Evolutionary conservation across 1,140 invertebrate species (phyloP).

Genomic region (Adoxophyes honmai): DNA sequence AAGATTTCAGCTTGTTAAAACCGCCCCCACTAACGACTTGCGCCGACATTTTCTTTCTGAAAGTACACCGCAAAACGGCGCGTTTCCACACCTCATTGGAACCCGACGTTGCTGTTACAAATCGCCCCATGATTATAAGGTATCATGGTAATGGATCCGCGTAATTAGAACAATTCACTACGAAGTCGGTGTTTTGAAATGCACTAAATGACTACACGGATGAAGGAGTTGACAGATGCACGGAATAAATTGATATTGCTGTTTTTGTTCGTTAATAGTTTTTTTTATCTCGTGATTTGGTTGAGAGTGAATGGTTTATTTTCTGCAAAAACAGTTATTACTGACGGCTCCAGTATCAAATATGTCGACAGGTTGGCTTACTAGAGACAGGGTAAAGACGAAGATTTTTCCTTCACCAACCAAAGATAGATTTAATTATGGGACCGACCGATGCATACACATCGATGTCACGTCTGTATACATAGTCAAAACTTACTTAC

Average conservation of each 20-base stretch:
- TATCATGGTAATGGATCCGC: constrained; percentile 60
- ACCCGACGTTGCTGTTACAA: constrained; percentile 52
- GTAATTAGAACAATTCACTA: constrained; percentile 55
- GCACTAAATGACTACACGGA: constrained; percentile 15
- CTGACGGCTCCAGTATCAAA: no score
- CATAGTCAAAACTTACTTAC: no score
- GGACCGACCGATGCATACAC: no score
- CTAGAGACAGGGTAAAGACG: no score
- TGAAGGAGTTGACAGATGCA: not conserved
- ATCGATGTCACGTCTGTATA: no score
- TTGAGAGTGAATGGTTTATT: no score
- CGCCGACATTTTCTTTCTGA: constrained; percentile 26
- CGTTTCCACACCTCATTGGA: constrained; percentile 66
- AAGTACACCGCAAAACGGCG: constrained; percentile 48
- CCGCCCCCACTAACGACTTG: constrained; percentile 18
- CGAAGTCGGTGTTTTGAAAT: constrained; percentile 19
- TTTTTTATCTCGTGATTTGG: no score
- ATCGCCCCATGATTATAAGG: constrained; percentile 58
- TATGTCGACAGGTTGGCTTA: no score
- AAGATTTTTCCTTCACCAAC: no score
- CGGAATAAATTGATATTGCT: not conserved
- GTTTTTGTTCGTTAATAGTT: not conserved
- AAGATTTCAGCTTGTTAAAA: no score
- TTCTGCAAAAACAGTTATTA: no score
- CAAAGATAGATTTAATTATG: no score